Evolutionary conservation across 2,797 vertebrate species (phyloP), one percentile per base, ranked within the genome.

Genomic region (Eremophila alpestris): DNA sequence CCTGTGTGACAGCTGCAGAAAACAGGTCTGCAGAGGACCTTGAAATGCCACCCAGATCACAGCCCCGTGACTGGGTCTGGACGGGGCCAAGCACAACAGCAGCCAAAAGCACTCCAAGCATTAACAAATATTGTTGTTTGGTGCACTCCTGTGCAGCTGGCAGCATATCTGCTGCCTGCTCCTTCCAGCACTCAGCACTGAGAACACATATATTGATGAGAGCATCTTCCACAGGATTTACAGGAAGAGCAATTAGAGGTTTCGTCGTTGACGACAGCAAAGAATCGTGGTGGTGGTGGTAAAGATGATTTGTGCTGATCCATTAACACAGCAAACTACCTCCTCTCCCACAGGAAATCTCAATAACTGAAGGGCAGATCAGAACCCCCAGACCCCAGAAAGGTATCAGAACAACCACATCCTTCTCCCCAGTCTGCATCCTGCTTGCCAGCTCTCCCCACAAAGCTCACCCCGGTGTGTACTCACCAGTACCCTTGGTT

Each of bases 401-500:
- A 55, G 45, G 55, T 11, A 64, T 23, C 48, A 41, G 38, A 40
- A 59, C 24, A 69, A 27, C 5, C 62, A 40, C 19, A 18, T 7
- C 0, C 0, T 8, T 10, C 16, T 38, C 34, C 58, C 19, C 36
- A 68, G 13, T 4, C 51, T 2, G 2, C 5, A 5, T 15, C 27
- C 54, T 51, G 34, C 56, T 90, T 73, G 55, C 8, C 23, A 67
- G 9, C 24, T 68, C 49, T 77, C 71, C 78, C 56, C 83, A 73
- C 68, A 63, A 38, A 79, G 56, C 64, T 59, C 67, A 84, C n/a
- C 48, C 54, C 0, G 13, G 80, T 11, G 21, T 1, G 21, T 94
- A 97, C 98, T 98, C 95, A 98, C 97, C 65, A 4, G 89, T 87
- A 92, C 89, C 76, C 86, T 79, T 13, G 90, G 41, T 94, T 96